Base-by-base conservation (phyloP, 2,888 invertebrate species). In the Pinctada fucata region DNA sequence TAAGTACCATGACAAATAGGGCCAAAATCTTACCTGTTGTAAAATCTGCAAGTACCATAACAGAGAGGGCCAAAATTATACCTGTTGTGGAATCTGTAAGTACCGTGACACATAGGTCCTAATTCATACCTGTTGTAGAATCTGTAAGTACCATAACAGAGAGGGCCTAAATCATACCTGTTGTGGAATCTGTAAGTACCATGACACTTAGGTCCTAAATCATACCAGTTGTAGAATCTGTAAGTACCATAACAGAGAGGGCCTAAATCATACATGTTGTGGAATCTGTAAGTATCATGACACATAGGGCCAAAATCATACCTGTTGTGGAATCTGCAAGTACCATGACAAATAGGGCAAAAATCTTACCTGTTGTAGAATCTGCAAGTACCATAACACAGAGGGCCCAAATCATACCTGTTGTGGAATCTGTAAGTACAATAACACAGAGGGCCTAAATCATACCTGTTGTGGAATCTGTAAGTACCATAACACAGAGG, bases 281-380 rank as follows among this genome's bases (percentile, higher is more conserved):
- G 10, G 58, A 52, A 52, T 52, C 58, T 8, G 58, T 10, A 52
- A 52, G 58, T 52, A 52, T 8, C 10, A 5, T 8, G 5, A 8
- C 5, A 5, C 83, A 87, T 50, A 69, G 81, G 6, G 86, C 87
- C 68, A 87, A 87, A 31, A 88, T 93, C 31, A 90, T 90, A 52
- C 89, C 91, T 8, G 80, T 82, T 68, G 83, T 87, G 16, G 77
- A 81, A 68, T 72, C 81, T 50, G 89, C 88, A 81, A 78, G 81
- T 78, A 10, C 5, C 10, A 5, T 8, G 5, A 52, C 6, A 5
- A 52, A 52, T 52, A 52, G 5, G 6, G 6, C 5, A 10, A 10
- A 52, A 52, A 52, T 52, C 58, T 8, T 52, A 8, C 58, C 58
- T 8, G 5, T 5, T 5, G 58, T 52, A 52, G 58, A 52, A 52